Evolutionary conservation across 1,140 invertebrate species (phyloP), one percentile per base, ranked within the genome.

Genomic region (Drosophila mauritiana): DNA sequence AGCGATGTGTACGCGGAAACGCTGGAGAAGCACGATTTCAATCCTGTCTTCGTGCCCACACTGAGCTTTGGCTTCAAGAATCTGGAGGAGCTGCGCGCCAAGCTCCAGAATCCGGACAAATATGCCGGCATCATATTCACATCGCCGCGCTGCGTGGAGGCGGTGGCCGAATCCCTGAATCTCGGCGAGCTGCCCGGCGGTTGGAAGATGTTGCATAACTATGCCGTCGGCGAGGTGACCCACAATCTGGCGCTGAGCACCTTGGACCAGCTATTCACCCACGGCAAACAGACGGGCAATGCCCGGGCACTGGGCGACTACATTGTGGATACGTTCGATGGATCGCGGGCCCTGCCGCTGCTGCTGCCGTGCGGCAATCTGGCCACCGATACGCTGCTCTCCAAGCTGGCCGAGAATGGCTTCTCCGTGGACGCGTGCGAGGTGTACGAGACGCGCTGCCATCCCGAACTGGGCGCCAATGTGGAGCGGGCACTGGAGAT

Each of bases 111-210:
- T 8, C 90, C 88, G 20, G 90, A 91, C 12, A 78, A 91, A n/a
- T 94, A 93, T 78, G 89, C 92, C n/a, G 93, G 93, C 11, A 89
- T 94, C 8, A 92, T 94, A n/a, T 90, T 94, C 36, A 94, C 93
- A 0, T 93, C 93, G 70, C 93, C 93, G 0, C 86, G 94, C 3
- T 93, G 93, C 17, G 92, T 94, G 5, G 93, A 94, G 63, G 93
- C 93, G 0, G 92, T 93, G 0, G 90, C 17, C 65, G 92, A 77
- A 85, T 92, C 85, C 82, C 92, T 94, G 85, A 92, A 73, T 25
- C 51, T 73, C 1, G 82, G 92, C 1, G 86, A 92, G 3, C 86
- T 93, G 59, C 93, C 92, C 22, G 92, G 91, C 1, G 78, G 92
- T 75, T 94, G 93, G 94, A 93, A 92, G 51, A 79, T 92, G 2